A percentile compares a stretch with the other conserved stretches of the same genome.
These are phyloP conservation scores for Microtus montanus DNA, from an alignment of 2,113 vertebrate species.

Conservation along the genomic window DNA sequence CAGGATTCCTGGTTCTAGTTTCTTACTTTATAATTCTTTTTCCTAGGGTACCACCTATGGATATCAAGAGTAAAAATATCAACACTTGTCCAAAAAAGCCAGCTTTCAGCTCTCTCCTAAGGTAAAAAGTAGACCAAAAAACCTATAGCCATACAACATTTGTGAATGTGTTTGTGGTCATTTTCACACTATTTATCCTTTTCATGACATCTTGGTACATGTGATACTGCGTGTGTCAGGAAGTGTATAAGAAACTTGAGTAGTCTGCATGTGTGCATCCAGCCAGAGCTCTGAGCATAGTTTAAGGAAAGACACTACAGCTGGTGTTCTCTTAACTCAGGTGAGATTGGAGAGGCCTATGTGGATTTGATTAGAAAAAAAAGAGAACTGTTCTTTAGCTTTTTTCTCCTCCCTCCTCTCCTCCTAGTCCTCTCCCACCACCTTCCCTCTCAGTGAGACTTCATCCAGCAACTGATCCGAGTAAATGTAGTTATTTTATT, in stretches of 20 bases:
- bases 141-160: background rate
- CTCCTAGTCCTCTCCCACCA: too few species aligned
- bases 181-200: background rate
- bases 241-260: background rate
- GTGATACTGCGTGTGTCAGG: background rate
- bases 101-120: constrained; percentile 73
- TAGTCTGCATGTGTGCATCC: constrained; percentile 2
- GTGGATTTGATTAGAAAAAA: background rate
- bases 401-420: background rate
- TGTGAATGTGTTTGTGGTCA: background rate
- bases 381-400: background rate
- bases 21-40: constrained; percentile 64
- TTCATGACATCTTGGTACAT: background rate
- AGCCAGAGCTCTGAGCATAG: constrained; percentile 17
- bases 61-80: constrained; percentile 62
- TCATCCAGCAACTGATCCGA: background rate
- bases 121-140: constrained; percentile 58
- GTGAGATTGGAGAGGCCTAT: constrained; percentile 7
- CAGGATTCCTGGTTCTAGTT: background rate
- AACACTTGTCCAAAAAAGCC: constrained; percentile 70
- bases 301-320: constrained; percentile 53
- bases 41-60: constrained; percentile 67
- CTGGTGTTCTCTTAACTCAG: constrained; percentile 27
- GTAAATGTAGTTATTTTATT: background rate
- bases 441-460: background rate